These are phyloP conservation scores for Camponotus floridanus DNA, from an alignment of 1,140 invertebrate species.

Conservation along the genomic window DNA sequence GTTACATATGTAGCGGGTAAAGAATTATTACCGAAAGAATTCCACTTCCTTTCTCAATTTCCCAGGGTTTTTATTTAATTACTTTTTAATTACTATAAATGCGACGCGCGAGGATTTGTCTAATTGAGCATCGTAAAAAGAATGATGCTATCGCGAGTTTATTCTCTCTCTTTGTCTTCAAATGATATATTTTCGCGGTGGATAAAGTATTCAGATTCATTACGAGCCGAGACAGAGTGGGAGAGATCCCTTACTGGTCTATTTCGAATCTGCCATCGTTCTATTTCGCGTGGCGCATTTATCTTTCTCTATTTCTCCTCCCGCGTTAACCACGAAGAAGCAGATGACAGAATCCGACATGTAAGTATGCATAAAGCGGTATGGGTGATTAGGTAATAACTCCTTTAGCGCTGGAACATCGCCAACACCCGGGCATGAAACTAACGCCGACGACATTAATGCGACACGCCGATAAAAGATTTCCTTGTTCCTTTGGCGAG, in stretches of 20 bases:
- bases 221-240: neutral
- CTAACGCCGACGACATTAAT: constrained; percentile 55
- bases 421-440: constrained; percentile 59
- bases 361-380: constrained; percentile 70
- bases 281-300: constrained; percentile 54
- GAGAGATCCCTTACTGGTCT: constrained; percentile 36
- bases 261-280: constrained; percentile 48
- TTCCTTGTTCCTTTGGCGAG: constrained; percentile 56
- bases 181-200: constrained; percentile 27
- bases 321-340: constrained; percentile 34
- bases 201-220: constrained; percentile 56
- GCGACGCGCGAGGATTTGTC: neutral
- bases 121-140: neutral
- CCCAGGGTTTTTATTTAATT: neutral
- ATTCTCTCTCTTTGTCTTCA: neutral
- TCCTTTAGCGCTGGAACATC: constrained; percentile 66
- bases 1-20: neutral
- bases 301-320: constrained; percentile 64
- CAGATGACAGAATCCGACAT: constrained; percentile 66
- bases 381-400: constrained; percentile 73
- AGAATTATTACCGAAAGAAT: neutral
- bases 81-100: constrained; percentile 4
- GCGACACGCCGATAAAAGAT: constrained; percentile 73
- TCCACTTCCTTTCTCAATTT: neutral
- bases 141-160: constrained; percentile 3